Evolutionary conservation across 2,888 invertebrate genomes (phyloP).

Genomic region (Scaptodrosophila latifasciaeformis): DNA sequence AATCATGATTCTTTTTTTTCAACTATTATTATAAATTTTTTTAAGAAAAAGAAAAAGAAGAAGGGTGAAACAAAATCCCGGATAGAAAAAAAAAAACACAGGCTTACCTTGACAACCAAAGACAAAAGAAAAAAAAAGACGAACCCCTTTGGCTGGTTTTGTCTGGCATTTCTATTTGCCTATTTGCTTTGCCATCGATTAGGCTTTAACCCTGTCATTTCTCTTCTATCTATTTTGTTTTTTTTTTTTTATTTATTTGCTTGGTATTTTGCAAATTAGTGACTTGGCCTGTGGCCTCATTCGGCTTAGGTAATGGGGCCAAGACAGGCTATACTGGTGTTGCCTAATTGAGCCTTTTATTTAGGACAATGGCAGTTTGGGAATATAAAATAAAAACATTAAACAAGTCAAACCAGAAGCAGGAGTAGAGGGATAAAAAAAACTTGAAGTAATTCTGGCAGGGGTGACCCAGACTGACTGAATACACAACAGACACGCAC

Average conservation of each 20-base stretch:
- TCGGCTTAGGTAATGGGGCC: no score
- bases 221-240: slow-evolving; percentile 25
- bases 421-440: neutral
- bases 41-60: no score
- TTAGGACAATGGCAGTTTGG: slow-evolving; percentile 10
- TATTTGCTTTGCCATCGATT: slow-evolving; percentile 51
- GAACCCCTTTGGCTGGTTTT: slow-evolving; percentile 29
- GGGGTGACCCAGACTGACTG: neutral
- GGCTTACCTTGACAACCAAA: slow-evolving; percentile 54
- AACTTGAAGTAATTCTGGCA: neutral
- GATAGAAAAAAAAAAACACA: no score
- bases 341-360: slow-evolving; percentile 39
- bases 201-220: slow-evolving; percentile 44
- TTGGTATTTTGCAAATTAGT: neutral
- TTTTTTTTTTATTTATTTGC: neutral
- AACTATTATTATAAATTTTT: no score
- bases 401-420: slow-evolving; percentile 14
- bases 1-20: no score
- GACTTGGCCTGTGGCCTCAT: slow-evolving; percentile 11
- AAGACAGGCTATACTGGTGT: slow-evolving; percentile 25
- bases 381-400: slow-evolving; percentile 8
- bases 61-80: no score
- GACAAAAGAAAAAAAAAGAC: neutral
- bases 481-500: no score
- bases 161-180: slow-evolving; percentile 30